Conservation (phyloP, 2,113 vertebrate genomes). For the Psittacara wagleri region DNA sequence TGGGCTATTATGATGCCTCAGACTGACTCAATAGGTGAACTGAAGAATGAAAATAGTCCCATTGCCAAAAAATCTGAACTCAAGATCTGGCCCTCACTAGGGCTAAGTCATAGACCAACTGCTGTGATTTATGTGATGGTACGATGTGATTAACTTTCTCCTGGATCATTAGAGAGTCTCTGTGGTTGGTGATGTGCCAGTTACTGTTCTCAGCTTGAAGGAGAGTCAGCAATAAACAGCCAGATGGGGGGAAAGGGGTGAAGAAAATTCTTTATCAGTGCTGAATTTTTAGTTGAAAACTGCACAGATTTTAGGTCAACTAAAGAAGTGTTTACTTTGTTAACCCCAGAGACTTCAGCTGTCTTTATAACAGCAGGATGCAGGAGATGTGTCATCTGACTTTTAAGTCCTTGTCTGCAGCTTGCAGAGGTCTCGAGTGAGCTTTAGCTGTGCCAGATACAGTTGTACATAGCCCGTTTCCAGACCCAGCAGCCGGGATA, state of each 20-base stretch:
- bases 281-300: not conserved
- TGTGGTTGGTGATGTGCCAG: conserved; percentile 17
- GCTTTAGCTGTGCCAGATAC: not conserved
- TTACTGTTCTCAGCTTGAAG: conserved; percentile 49
- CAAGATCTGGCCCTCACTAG: not conserved
- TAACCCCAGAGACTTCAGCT: not conserved
- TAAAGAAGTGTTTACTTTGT: not conserved
- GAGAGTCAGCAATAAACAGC: conserved; percentile 25
- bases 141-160: conserved; percentile 32
- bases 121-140: conserved; percentile 21
- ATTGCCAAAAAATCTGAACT: not conserved
- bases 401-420: not conserved
- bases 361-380: not conserved
- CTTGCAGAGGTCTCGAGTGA: not conserved
- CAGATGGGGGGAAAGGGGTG: not conserved
- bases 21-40: conserved; percentile 6
- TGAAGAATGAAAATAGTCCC: not conserved
- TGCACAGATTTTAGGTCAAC: not conserved
- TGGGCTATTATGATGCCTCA: not conserved
- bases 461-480: not conserved
- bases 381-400: not conserved
- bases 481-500: fast-evolving
- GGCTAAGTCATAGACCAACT: conserved; percentile 2
- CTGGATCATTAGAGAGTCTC: conserved; percentile 37
- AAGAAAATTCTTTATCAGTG: conserved; percentile 11